These are phyloP conservation scores for Plectropomus leopardus DNA, from an alignment of 2,113 vertebrate species.

Conservation along the genomic window DNA sequence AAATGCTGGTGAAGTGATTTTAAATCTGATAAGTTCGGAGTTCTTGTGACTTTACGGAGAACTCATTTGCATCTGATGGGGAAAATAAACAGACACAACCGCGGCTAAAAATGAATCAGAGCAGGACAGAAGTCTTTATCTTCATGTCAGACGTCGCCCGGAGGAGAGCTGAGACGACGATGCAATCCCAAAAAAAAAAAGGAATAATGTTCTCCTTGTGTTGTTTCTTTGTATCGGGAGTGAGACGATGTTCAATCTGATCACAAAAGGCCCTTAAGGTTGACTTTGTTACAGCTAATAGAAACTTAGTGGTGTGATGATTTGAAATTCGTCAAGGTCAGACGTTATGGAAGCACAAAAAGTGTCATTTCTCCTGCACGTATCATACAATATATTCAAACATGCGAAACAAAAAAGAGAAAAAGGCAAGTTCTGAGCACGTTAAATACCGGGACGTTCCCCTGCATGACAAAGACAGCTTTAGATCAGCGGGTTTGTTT, in stretches of 20 bases:
- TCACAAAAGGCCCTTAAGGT: conserved; percentile 46
- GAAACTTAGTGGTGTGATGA: conserved; percentile 36
- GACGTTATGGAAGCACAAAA: not conserved
- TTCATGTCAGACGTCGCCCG: conserved; percentile 26
- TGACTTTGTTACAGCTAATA: conserved; percentile 33
- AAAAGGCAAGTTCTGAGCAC: no score
- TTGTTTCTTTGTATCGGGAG: conserved; percentile 11
- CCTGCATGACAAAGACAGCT: conserved; percentile 51
- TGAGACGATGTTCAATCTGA: conserved; percentile 41
- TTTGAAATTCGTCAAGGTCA: conserved; percentile 39
- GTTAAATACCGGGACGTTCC: conserved; percentile 6
- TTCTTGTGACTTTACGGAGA: conserved; percentile 43
- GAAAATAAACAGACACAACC: conserved; percentile 57
- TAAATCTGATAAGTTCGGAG: conserved; percentile 55
- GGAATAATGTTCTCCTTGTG: conserved; percentile 44
- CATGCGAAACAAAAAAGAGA: not conserved
- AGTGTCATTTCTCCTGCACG: not conserved
- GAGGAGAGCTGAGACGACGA: conserved; percentile 34
- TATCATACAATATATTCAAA: conserved; percentile 3
- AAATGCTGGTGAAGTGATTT: conserved; percentile 25
- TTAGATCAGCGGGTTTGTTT: conserved; percentile 58
- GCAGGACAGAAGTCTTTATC: conserved; percentile 59
- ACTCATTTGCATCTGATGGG: conserved; percentile 35
- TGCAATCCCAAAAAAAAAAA: conserved; percentile 44
- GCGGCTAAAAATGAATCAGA: not conserved